These are phyloP conservation scores for Drosophila diplacantha DNA, from an alignment of 2,888 invertebrate genomes.

Conservation along the genomic window DNA sequence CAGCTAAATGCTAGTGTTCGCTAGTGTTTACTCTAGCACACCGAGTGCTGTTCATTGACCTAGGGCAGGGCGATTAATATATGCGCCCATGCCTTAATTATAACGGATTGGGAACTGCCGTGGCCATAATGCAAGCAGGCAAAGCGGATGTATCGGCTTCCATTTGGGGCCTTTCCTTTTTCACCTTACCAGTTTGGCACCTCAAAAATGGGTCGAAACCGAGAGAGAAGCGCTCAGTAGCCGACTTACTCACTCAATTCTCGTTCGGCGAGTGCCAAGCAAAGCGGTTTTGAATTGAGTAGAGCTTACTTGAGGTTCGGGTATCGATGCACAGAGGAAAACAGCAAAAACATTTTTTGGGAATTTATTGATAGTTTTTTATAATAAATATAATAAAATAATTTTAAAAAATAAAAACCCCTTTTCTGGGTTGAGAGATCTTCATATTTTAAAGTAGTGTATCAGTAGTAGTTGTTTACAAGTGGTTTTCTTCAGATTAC, in stretches of 20 bases:
- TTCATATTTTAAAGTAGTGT: background rate
- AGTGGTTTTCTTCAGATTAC: background rate
- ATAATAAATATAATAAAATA: background rate
- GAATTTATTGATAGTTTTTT: background rate
- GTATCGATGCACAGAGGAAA: slow-evolving; percentile 2
- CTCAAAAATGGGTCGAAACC: slow-evolving; percentile 35
- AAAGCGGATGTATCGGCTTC: slow-evolving; percentile 33
- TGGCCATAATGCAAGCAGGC: slow-evolving; percentile 9
- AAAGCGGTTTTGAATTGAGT: slow-evolving; percentile 11
- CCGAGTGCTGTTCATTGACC: slow-evolving; percentile 49
- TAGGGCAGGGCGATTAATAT: slow-evolving; percentile 49
- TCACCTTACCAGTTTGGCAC: slow-evolving; percentile 45
- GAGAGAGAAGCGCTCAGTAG: slow-evolving; percentile 6
- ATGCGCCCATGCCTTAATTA: slow-evolving; percentile 32
- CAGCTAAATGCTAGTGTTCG: background rate
- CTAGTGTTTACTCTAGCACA: slow-evolving; percentile 16
- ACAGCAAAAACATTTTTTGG: background rate
- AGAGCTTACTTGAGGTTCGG: background rate
- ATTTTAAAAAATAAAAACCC: background rate
- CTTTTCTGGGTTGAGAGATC: background rate
- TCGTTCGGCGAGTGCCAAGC: slow-evolving; percentile 19
- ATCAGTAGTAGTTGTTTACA: background rate
- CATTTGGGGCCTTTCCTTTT: slow-evolving; percentile 56
- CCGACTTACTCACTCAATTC: slow-evolving; percentile 28
- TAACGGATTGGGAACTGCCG: slow-evolving; percentile 28